Base-by-base conservation (phyloP, 2,888 invertebrate genomes). In the Pherbina coryleti region DNA sequence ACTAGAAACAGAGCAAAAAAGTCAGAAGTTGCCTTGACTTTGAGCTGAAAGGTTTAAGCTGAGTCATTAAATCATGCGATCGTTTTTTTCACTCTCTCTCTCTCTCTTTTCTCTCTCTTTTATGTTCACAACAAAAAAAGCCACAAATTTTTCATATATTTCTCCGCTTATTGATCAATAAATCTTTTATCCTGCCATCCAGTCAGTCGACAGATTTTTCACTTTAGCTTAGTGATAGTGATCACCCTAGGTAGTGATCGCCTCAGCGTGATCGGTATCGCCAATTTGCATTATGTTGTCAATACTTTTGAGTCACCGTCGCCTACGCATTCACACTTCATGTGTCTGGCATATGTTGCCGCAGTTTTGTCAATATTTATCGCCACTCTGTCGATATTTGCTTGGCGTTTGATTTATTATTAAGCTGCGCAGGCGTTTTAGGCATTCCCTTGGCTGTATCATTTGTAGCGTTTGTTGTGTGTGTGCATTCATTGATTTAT, bases 401-500 rank as follows among this genome's bases (percentile, higher is more conserved):
- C 22, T 19, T 17, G 11, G 57, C 31, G n/a, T n/a, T 11, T 19
- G 57, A 72, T 55, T 72, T 72, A 72, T 72, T 17, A 37, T 19
- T 72, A 11, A 44, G 44, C 28, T 25, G 17, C 28, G 28, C 51
- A 69, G 69, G 44, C 44, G 44, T 44, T 44, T 44, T 44, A 44
- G 14, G 44, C 22, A 44, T 14, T 60, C 19, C 8, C 51, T 69
- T 25, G 37, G 53, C 51, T 51, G 28, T 51, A 51, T 25, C 51
- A 51, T 69, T 69, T 51, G 69, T 51, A 28, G 49, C 49, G 14
- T 49, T 51, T 69, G 51, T 51, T 51, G 28, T 69, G 25, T 9
- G 44, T 1, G 28, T 69, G 51, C 17, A 57, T 37, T 60, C 62
- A 78, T 78, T 74, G 75, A 78, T 78, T 78, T 78, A 78, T 78